Conservation (phyloP, 1,140 invertebrate species). For the Aphis gossypii region DNA sequence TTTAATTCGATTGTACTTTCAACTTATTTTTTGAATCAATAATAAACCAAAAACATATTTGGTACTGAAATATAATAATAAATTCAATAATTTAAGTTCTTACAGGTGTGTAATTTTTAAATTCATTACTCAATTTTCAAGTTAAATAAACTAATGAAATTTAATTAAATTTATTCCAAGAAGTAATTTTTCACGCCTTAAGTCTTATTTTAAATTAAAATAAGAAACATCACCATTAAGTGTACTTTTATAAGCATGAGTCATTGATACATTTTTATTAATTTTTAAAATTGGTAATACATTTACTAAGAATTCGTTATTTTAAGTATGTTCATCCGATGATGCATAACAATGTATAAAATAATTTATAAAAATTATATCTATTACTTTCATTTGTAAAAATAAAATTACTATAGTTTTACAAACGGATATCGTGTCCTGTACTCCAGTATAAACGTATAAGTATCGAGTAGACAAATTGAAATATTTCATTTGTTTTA, state of each 20-base stretch:
- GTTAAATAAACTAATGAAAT: too few relatives aligned
- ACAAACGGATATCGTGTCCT: background rate
- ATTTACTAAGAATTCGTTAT: background rate
- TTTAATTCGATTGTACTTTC: too few relatives aligned
- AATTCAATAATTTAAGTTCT: too few relatives aligned
- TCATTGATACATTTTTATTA: background rate
- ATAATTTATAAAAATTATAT: background rate
- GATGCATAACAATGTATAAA: background rate
- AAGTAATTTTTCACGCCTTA: too few relatives aligned
- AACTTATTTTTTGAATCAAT: too few relatives aligned
- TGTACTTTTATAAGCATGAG: background rate
- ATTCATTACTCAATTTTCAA: too few relatives aligned
- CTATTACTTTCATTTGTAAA: background rate
- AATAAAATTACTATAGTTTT: background rate
- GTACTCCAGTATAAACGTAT: background rate
- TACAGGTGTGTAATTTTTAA: too few relatives aligned
- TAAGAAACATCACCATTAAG: too few relatives aligned
- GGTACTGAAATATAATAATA: too few relatives aligned
- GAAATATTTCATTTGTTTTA: conserved; percentile 5
- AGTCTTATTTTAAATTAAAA: too few relatives aligned
- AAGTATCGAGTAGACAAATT: conserved; percentile 3
- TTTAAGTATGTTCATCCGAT: background rate
- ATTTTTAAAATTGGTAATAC: background rate
- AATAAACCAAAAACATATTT: too few relatives aligned
- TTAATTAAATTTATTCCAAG: too few relatives aligned